Base-by-base conservation (phyloP, 2,113 vertebrate genomes). In the Tragelaphus scriptus region DNA sequence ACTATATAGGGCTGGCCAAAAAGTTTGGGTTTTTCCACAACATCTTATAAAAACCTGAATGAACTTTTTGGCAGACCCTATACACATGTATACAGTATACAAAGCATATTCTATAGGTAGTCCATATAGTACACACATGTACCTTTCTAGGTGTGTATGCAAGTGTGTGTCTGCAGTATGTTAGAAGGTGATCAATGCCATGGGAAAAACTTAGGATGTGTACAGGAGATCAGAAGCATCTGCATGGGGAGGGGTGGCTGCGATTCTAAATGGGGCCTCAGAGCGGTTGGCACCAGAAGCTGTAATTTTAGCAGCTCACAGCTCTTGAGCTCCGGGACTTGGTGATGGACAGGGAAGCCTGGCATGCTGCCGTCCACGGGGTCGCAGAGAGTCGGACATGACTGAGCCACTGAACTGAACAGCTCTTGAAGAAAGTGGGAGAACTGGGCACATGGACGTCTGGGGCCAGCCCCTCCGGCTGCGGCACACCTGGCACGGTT, bases 361-460 rank as follows among this genome's bases (percentile, higher is more conserved):
- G n/a, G n/a, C 0, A 0, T 23, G 9, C 65, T 71, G 19, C n/a
- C 0, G 1, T 23, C 17, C 68, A 23, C 2, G n/a, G 32, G n/a
- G n/a, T 71, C 2, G 0, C n/a, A 71, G n/a, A 65, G 68, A 71
- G 68, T 23, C 0, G 0, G 68, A 71, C 19, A 23, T 0, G 5
- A 71, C 19, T 40, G 40, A 77, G 23, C 10, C 68, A 23, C n/a
- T 71, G 32, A 68, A 68, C 40, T 77, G 36, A 26, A 44, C 13
- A 7, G 7, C 36, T 56, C 14, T 25, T 75, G 75, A 55, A 12
- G 26, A 84, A 84, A 2, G 4, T 10, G 19, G 7, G 40, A 55
- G 61, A 65, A 4, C 6, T 23, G 81, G 63, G 56, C 53, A 12
- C 8, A 0, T 1, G 17, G n/a, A 14, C 0, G 0, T 44, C 91